Evolutionary conservation across 2,888 invertebrate species (phyloP), one percentile per base, ranked within the genome.

Genomic region (Globia sparganii): DNA sequence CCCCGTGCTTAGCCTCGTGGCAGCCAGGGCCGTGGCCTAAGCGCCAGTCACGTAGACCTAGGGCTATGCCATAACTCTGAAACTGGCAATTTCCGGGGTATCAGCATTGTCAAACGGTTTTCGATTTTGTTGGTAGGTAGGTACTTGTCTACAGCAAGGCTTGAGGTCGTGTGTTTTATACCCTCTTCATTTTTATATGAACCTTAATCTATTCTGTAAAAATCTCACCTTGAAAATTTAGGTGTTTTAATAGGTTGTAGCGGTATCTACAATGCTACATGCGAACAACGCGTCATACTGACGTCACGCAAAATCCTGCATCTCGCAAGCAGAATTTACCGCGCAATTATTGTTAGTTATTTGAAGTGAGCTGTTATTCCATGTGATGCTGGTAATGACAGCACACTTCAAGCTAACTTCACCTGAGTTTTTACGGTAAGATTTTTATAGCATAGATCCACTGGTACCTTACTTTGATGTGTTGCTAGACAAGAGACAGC

Each of bases 1-100:
- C 87, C 87, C 69, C 86, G 87, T 86, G 88, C 62, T 80, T 46
- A 37, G 75, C 72, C 86, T 76, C 84, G 85, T 80, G 87, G 66
- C 80, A 72, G 46, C 40, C 72, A 64, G 64, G 68, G 71, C 69
- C 77, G 66, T 76, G 81, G 75, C 77, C 81, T 81, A 68, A 70
- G 53, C 61, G 25, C 70, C 61, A 64, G 73, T 82, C 87, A 82
- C 85, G 86, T 86, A 82, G 69, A 74, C 75, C 76, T 67, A 70
- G 58, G 64, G 64, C 72, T 75, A 37, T 40, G 72, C 68, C 40
- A 65, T 43, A 77, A 13, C n/a, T 65, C 25, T 73, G 59, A 67
- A 73, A 83, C 56, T 56, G 8, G 8, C 18, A 74, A 46, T 83
- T 74, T 83, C 83, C 83, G 59, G 67, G 78, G 31, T 82, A 40